Conservation (phyloP, 2,888 invertebrate genomes). For the Eupithecia inturbata region DNA sequence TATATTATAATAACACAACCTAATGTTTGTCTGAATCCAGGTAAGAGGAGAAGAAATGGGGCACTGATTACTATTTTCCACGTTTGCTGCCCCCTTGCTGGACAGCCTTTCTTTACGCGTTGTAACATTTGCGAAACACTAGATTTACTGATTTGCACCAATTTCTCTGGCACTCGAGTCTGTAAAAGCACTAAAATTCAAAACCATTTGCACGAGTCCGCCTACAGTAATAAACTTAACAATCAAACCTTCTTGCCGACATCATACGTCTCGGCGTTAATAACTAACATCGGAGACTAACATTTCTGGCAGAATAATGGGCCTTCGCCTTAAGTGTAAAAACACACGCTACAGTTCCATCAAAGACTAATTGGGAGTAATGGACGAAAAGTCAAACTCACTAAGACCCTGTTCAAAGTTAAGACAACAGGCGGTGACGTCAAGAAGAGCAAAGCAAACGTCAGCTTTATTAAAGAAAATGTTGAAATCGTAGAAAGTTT, state of each 20-base stretch:
- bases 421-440: slow-evolving; percentile 1
- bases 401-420: slow-evolving; percentile 22
- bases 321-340: slow-evolving; percentile 25
- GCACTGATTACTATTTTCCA: neutral
- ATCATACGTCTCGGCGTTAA: slow-evolving; percentile 29
- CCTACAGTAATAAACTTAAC: slow-evolving; percentile 28
- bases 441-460: neutral
- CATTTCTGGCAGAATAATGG: slow-evolving; percentile 35
- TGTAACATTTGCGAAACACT: neutral
- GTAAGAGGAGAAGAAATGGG: too few species aligned
- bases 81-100: neutral
- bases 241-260: slow-evolving; percentile 22
- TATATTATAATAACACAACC: too few species aligned
- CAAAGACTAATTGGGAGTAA: slow-evolving; percentile 47
- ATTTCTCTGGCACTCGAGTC: neutral
- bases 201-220: slow-evolving; percentile 17
- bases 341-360: slow-evolving; percentile 38
- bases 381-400: slow-evolving; percentile 40
- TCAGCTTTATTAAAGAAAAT: neutral
- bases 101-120: neutral
- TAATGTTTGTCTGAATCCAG: too few species aligned
- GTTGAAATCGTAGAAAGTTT: neutral
- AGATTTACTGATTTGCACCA: neutral
- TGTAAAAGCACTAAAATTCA: slow-evolving; percentile 3
- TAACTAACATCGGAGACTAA: slow-evolving; percentile 28